Percentiles rank a stretch among this genome's conserved stretches.
These are phyloP conservation scores for Hafferia zeledoni DNA, from an alignment of 2,797 vertebrate species.

Conservation along the genomic window DNA sequence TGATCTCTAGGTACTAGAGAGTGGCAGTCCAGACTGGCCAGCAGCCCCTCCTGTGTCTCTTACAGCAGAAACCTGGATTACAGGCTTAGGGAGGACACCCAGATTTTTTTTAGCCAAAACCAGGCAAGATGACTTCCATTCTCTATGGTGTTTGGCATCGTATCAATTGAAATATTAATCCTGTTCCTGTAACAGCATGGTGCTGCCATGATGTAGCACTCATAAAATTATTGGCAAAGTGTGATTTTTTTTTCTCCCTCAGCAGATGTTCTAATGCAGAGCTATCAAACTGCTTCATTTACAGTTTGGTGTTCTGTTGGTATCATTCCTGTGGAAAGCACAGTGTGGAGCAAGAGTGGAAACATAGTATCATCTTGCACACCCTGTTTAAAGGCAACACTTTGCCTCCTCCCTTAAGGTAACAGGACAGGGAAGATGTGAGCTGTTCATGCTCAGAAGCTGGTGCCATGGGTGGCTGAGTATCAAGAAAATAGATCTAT, in stretches of 20 bases:
- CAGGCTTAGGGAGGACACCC: background rate
- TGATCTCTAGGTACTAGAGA: background rate
- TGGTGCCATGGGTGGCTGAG: rapidly evolving
- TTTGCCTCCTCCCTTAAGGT: background rate
- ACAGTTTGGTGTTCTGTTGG: background rate
- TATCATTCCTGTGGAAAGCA: background rate
- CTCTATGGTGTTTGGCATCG: background rate
- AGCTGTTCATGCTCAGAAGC: background rate
- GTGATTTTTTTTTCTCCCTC: rapidly evolving
- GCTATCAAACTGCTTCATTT: background rate
- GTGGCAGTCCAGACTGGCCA: background rate
- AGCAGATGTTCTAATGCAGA: background rate
- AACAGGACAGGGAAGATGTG: background rate
- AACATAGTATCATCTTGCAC: background rate
- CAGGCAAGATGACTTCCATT: background rate
- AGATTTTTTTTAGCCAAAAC: background rate
- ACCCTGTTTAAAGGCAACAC: background rate
- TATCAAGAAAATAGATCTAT: background rate
- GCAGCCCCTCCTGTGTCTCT: background rate
- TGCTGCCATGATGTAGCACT: background rate
- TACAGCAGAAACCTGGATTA: background rate
- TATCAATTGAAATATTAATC: background rate
- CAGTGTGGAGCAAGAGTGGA: background rate
- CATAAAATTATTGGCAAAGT: background rate
- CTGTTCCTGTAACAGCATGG: background rate